phyloP scores from a whole-genome alignment of 2,113 vertebrate genomes.

The Sphaerodactylus townsendi region DNA sequence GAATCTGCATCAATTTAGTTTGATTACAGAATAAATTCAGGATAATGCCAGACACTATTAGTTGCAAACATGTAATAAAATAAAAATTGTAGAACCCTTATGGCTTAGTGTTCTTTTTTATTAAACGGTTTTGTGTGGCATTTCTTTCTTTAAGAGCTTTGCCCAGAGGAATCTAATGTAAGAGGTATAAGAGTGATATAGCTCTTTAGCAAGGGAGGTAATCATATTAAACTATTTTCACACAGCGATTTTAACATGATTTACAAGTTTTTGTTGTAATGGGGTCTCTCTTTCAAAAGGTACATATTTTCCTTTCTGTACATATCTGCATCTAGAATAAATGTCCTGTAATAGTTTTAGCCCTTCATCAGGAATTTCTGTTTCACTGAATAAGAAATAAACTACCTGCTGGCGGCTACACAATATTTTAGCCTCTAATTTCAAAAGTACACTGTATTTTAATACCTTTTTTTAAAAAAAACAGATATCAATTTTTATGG shows the following conservation, averaged over 20 bases:
- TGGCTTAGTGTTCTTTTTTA: conserved; percentile 5
- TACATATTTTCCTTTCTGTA: not conserved
- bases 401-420: conserved; percentile 84
- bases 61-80: not conserved
- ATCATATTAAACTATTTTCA: conserved; percentile 18
- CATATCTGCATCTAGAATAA: not conserved
- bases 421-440: conserved; percentile 90
- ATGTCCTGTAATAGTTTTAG: conserved; percentile 16
- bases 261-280: conserved; percentile 33
- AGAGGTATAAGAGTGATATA: not conserved
- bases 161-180: not conserved
- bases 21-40: conserved; percentile 58
- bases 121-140: conserved; percentile 12
- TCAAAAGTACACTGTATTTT: conserved; percentile 91
- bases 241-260: conserved; percentile 23
- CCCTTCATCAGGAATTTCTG: conserved; percentile 57
- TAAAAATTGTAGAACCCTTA: not conserved
- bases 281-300: conserved; percentile 26
- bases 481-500: conserved; percentile 96
- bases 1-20: conserved; percentile 58
- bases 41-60: conserved; percentile 39
- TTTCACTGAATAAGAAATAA: conserved; percentile 82
- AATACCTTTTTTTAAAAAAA: conserved; percentile 90
- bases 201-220: conserved; percentile 28
- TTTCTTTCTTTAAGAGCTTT: conserved; percentile 32